Evolutionary conservation across 2,113 vertebrate species (phyloP).

Genomic region (Rhinogobius similis): DNA sequence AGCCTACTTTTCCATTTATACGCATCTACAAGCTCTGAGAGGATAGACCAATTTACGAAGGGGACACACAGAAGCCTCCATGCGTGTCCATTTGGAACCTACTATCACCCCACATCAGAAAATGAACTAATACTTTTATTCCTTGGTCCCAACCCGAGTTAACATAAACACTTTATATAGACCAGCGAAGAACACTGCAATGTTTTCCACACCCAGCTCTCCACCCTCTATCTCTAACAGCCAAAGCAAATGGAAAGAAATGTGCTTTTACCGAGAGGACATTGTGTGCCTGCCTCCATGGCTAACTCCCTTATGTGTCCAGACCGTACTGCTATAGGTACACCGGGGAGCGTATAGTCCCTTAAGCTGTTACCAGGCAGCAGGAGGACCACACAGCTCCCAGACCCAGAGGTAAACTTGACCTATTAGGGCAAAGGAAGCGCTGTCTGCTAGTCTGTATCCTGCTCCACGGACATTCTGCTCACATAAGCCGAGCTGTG

Average conservation of each 20-base stretch:
- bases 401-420: constrained; percentile 13
- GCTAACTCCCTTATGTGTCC: neutral
- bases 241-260: neutral
- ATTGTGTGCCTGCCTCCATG: neutral
- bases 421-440: constrained; percentile 14
- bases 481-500: constrained; percentile 24
- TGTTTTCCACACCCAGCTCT: neutral
- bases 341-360: neutral
- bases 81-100: no score
- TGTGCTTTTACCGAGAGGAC: neutral
- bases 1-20: no score
- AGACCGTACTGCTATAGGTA: neutral
- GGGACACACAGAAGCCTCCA: no score
- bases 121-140: no score
- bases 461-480: constrained; percentile 33
- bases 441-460: constrained; percentile 17
- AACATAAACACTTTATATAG: no score
- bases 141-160: no score
- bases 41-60: no score
- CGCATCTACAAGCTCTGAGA: no score
- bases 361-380: constrained; percentile 19
- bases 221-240: neutral
- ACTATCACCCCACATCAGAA: no score
- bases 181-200: neutral
- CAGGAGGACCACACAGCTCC: neutral